A percentile compares a stretch with the other conserved stretches of the same genome.
phyloP scores from a whole-genome alignment of 1,140 invertebrate genomes.

The Bombus impatiens region DNA sequence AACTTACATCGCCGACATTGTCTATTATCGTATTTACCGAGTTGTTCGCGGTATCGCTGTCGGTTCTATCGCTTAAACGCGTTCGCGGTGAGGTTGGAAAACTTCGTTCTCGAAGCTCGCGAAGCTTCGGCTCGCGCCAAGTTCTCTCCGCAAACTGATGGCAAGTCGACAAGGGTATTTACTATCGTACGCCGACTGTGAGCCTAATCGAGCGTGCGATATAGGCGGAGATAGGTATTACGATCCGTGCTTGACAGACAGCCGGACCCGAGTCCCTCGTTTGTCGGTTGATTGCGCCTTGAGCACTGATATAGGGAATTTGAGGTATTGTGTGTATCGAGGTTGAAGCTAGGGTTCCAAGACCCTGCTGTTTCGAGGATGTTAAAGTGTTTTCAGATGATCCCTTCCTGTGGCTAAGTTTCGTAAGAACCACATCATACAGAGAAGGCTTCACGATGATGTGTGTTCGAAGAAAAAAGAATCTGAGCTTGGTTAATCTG shows the following conservation, averaged over 20 bases:
- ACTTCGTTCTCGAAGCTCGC: background rate
- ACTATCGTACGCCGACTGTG: background rate
- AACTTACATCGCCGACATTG: constrained; percentile 4
- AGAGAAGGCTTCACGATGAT: background rate
- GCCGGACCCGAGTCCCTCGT: background rate
- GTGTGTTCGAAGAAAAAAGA: background rate
- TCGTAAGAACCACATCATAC: background rate
- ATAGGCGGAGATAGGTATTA: background rate
- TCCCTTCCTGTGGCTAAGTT: background rate
- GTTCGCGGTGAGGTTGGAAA: background rate
- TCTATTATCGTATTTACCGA: constrained; percentile 56
- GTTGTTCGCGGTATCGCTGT: constrained; percentile 34
- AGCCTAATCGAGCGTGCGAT: background rate
- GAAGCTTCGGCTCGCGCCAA: background rate
- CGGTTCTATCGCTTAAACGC: constrained; percentile 34
- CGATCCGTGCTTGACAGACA: background rate
- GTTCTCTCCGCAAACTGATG: background rate
- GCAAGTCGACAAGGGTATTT: background rate
- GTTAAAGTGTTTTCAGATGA: background rate
- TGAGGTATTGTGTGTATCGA: background rate
- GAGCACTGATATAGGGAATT: background rate
- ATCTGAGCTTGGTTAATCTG: background rate
- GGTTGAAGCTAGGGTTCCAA: background rate
- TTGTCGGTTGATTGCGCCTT: constrained; percentile 1
- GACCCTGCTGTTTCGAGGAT: background rate